Evolutionary conservation across 92 coral and sea anemone species (phyloP).

Genomic region (Zoanthus sansibaricus): DNA sequence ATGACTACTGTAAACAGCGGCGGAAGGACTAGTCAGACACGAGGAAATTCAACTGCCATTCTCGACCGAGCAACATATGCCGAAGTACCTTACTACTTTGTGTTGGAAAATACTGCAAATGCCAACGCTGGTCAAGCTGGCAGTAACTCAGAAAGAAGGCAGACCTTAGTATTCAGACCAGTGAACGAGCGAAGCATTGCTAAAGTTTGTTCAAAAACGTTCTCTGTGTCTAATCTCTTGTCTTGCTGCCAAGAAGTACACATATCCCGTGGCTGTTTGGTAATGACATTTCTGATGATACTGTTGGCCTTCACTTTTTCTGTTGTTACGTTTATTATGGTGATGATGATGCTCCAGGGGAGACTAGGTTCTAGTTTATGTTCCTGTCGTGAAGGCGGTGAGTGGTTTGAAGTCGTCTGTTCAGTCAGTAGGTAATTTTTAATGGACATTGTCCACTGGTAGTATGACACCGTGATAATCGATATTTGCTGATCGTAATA

Average conservation of each 20-base stretch:
- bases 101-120: constrained; percentile 3
- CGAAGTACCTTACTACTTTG: constrained; percentile 18
- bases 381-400: constrained; percentile 49
- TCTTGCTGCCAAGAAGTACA: neutral
- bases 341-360: constrained; percentile 42
- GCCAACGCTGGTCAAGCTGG: neutral
- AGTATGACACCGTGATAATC: too few relatives aligned
- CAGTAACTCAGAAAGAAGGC: neutral
- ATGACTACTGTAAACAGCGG: neutral
- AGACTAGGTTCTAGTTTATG: constrained; percentile 44
- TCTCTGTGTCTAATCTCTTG: neutral
- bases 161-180: neutral
- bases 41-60: neutral
- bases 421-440: too few relatives aligned
- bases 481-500: too few relatives aligned
- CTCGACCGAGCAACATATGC: neutral
- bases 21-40: neutral
- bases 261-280: constrained; percentile 12
- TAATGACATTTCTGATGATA: constrained; percentile 9
- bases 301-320: constrained; percentile 36
- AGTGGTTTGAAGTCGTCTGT: neutral
- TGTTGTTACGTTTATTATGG: constrained; percentile 45
- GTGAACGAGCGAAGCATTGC: neutral
- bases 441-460: too few relatives aligned
- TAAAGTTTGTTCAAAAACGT: neutral